Percentiles rank a stretch among this genome's conserved stretches.
Evolutionary conservation across 2,113 vertebrate species (phyloP).

Genomic region (Okapia johnstoni): DNA sequence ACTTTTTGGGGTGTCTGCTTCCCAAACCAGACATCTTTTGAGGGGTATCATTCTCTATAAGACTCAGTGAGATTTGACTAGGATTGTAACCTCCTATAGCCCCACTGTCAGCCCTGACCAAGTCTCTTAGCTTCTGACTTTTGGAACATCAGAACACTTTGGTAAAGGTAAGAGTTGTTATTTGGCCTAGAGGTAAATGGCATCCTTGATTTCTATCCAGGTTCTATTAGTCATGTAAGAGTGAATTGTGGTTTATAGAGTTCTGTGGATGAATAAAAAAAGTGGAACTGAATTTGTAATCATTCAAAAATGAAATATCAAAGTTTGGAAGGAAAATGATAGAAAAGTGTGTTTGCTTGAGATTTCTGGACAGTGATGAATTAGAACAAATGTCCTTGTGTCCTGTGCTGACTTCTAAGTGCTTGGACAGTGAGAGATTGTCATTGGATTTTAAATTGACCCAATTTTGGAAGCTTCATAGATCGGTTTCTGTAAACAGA

Average conservation of each 20-base stretch:
- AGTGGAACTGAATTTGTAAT: not conserved
- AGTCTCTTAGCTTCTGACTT: not conserved
- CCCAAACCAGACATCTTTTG: not conserved
- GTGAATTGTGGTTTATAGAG: constrained; percentile 1
- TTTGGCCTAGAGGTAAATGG: not conserved
- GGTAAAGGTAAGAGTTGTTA: not conserved
- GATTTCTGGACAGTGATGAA: constrained; percentile 57
- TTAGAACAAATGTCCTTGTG: constrained; percentile 56
- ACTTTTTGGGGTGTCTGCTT: not conserved
- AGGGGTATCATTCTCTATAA: not conserved
- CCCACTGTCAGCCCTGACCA: not conserved
- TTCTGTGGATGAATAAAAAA: constrained; percentile 27
- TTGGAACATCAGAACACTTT: not conserved
- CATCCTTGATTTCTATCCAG: not conserved
- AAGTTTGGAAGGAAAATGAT: constrained; percentile 20
- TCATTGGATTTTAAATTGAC: constrained; percentile 68
- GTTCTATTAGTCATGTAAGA: not conserved
- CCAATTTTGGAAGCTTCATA: constrained; percentile 69
- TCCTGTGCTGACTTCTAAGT: constrained; percentile 60
- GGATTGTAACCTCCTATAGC: not conserved
- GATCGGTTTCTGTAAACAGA: constrained; percentile 72
- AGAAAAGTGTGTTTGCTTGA: constrained; percentile 20
- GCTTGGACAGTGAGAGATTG: constrained; percentile 53
- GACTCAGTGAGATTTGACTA: not conserved
- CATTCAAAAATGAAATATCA: not conserved